These are phyloP conservation scores for Microcebus ravelobensis DNA, from an alignment of 2,113 vertebrate genomes.

Conservation along the genomic window DNA sequence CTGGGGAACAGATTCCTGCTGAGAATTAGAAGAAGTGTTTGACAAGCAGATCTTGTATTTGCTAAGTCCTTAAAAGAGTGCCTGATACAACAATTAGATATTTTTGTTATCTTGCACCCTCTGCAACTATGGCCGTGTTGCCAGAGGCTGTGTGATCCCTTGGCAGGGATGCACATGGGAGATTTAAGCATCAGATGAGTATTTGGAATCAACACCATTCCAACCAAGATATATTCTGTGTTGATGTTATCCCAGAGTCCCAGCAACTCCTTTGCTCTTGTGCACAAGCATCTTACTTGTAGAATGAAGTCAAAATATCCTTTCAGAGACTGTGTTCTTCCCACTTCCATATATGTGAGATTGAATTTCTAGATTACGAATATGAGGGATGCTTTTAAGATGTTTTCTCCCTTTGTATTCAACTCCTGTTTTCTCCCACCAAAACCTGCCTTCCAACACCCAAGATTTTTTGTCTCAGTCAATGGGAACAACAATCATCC, in stretches of 20 bases:
- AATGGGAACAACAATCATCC: not conserved
- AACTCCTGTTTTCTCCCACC: not conserved
- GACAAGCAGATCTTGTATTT: slow-evolving; percentile 14
- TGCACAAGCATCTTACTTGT: not conserved
- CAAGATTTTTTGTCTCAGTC: not conserved
- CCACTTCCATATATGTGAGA: not conserved
- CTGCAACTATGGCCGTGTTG: not conserved
- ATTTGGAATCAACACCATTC: not conserved
- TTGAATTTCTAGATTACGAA: not conserved
- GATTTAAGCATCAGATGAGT: not conserved
- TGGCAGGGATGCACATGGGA: not conserved
- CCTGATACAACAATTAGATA: not conserved
- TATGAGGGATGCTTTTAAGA: not conserved
- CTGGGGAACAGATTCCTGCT: not conserved
- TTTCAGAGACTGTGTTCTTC: not conserved
- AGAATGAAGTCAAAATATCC: slow-evolving; percentile 14
- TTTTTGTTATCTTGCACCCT: not conserved
- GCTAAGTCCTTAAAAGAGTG: not conserved
- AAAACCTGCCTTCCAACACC: not conserved
- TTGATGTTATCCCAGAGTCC: not conserved
- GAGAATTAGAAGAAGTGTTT: not conserved
- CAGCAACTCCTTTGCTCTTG: not conserved
- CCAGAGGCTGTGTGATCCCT: not conserved
- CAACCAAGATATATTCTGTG: not conserved
- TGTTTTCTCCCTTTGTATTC: not conserved